Evolutionary conservation across 2,888 invertebrate species (phyloP).

Genomic region (Heteromyza rotundicornis): DNA sequence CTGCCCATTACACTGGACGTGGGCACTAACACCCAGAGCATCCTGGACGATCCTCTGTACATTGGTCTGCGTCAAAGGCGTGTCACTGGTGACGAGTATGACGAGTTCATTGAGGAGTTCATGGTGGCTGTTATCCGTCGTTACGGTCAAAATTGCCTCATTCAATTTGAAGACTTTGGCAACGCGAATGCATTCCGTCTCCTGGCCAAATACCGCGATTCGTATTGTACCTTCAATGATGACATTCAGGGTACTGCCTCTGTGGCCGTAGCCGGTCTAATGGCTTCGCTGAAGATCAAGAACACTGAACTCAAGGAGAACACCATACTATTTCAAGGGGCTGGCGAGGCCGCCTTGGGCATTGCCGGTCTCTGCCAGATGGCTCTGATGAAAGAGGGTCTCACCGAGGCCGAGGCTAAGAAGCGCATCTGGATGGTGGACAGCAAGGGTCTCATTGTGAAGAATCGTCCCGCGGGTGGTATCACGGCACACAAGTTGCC

Average conservation of each 20-base stretch:
- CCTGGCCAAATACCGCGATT: conserved; percentile 84
- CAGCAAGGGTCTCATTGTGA: conserved; percentile 92
- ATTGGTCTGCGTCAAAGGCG: conserved; percentile 89
- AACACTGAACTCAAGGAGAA: conserved; percentile 83
- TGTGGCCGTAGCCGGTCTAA: conserved; percentile 92
- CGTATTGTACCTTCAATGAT: conserved; percentile 97
- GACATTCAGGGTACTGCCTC: conserved; percentile 98
- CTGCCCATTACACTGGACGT: conserved; percentile 93
- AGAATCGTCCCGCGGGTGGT: conserved; percentile 82
- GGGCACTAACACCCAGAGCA: conserved; percentile 85
- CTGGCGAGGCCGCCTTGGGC: conserved; percentile 95
- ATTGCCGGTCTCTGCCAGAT: conserved; percentile 91
- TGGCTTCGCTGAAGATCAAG: conserved; percentile 86
- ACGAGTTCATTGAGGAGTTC: conserved; percentile 95
- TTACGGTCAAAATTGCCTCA: conserved; percentile 84
- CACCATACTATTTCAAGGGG: conserved; percentile 92
- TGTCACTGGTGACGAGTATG: conserved; percentile 83
- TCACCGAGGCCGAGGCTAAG: conserved; percentile 76
- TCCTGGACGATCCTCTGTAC: conserved; percentile 93
- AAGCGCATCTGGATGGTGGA: conserved; percentile 93
- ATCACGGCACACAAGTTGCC: conserved; percentile 78
- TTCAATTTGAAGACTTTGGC: conserved; percentile 98
- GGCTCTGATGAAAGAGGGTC: conserved; percentile 91
- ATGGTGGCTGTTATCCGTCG: conserved; percentile 88
- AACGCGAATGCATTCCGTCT: conserved; percentile 96